These are phyloP conservation scores for Ageneiosus marmoratus DNA, from an alignment of 2,113 vertebrate genomes.

Conservation along the genomic window DNA sequence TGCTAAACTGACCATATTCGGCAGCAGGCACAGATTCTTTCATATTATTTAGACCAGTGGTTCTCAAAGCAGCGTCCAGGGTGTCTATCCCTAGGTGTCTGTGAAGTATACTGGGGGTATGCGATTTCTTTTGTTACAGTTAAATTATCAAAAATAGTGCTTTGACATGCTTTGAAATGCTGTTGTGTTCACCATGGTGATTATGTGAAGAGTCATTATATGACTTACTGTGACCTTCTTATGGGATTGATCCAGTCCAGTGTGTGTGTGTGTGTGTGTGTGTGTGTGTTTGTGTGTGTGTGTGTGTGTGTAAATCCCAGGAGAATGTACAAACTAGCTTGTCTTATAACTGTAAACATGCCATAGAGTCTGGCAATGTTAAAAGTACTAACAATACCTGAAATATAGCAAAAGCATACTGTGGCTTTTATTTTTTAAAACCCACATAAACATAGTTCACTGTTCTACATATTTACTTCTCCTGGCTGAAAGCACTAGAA, in stretches of 20 bases:
- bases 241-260: not conserved
- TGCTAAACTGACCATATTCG: not conserved
- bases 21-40: no score
- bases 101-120: no score
- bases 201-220: no score
- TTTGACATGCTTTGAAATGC: no score
- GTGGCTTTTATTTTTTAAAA: not conserved
- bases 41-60: no score
- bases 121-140: no score
- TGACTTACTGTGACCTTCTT: not conserved
- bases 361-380: not conserved
- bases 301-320: not conserved
- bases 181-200: no score
- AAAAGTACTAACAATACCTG: not conserved
- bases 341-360: not conserved
- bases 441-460: not conserved
- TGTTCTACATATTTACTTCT: not conserved
- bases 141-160: no score
- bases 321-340: not conserved
- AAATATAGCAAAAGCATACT: not conserved
- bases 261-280: no score
- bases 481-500: not conserved
- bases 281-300: no score
- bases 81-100: no score
- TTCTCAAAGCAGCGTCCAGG: no score